Evolutionary conservation across 2,888 invertebrate species (phyloP).

Genomic region (Eurytoma adleriae): DNA sequence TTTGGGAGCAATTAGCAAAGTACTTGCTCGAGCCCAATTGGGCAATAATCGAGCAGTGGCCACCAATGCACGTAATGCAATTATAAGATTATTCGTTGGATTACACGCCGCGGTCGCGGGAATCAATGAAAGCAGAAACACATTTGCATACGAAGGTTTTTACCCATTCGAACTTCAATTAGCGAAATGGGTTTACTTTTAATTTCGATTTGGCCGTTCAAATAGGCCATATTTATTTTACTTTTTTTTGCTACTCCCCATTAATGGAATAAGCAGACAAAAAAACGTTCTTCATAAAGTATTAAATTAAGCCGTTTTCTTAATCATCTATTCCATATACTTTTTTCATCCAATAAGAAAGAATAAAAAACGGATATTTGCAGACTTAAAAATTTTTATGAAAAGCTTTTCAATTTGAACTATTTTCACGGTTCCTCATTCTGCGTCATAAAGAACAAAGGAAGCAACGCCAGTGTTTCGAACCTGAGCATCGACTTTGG

Average conservation of each 20-base stretch:
- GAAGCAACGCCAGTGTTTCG: too few relatives aligned
- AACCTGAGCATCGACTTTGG: conserved; percentile 86
- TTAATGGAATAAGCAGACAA: too few relatives aligned
- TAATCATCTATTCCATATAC: too few relatives aligned
- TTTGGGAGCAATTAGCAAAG: conserved; percentile 19
- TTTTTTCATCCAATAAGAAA: too few relatives aligned
- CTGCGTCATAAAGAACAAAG: too few relatives aligned
- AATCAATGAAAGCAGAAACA: conserved; percentile 16
- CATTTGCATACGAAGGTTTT: neutral
- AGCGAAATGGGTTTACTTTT: neutral
- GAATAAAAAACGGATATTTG: too few relatives aligned
- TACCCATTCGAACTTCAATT: neutral
- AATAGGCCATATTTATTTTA: neutral
- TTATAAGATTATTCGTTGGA: conserved; percentile 25
- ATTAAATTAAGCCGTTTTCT: too few relatives aligned
- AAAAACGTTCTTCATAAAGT: too few relatives aligned
- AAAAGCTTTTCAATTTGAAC: too few relatives aligned
- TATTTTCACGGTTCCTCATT: too few relatives aligned
- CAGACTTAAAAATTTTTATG: too few relatives aligned
- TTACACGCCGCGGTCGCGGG: neutral
- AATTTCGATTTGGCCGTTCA: neutral
- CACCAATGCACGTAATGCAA: conserved; percentile 9
- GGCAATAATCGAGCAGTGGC: conserved; percentile 35
- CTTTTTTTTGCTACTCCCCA: too few relatives aligned
- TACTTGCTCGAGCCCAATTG: conserved; percentile 6